These are phyloP conservation scores for Prionace glauca DNA, from an alignment of 2,797 vertebrate species.

Conservation along the genomic window DNA sequence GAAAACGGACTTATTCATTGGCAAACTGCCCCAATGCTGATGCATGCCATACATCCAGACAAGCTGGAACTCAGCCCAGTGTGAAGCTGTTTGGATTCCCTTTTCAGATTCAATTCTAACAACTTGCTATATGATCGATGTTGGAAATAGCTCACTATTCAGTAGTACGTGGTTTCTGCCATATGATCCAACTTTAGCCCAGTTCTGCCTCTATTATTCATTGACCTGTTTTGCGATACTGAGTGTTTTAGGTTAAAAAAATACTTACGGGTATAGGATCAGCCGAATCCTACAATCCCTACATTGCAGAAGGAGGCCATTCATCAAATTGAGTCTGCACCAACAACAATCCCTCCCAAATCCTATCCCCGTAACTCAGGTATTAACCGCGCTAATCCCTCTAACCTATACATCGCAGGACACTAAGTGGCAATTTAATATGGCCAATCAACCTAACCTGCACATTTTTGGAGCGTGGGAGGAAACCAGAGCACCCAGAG, in stretches of 20 bases:
- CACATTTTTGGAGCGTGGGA: too few species aligned
- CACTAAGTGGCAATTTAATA: too few species aligned
- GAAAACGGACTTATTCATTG: background rate
- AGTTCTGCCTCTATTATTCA: background rate
- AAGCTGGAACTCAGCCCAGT: background rate
- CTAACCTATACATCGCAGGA: too few species aligned
- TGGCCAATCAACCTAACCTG: too few species aligned
- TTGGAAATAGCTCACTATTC: background rate
- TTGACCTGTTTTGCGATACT: background rate
- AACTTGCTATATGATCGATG: background rate
- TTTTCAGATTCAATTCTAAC: background rate
- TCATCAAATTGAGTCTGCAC: too few species aligned
- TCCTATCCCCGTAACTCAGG: too few species aligned
- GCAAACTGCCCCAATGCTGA: background rate
- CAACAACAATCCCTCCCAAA: too few species aligned
- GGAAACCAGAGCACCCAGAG: too few species aligned
- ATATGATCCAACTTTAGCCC: background rate
- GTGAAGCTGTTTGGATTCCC: background rate
- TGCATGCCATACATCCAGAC: background rate
- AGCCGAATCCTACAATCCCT: too few species aligned
- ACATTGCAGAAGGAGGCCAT: too few species aligned
- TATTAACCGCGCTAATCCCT: too few species aligned
- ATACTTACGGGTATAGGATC: too few species aligned
- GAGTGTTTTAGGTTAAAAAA: background rate
- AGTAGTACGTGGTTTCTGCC: background rate